Conservation (phyloP, 2,888 invertebrate genomes). For the Herminia tarsipennalis region DNA sequence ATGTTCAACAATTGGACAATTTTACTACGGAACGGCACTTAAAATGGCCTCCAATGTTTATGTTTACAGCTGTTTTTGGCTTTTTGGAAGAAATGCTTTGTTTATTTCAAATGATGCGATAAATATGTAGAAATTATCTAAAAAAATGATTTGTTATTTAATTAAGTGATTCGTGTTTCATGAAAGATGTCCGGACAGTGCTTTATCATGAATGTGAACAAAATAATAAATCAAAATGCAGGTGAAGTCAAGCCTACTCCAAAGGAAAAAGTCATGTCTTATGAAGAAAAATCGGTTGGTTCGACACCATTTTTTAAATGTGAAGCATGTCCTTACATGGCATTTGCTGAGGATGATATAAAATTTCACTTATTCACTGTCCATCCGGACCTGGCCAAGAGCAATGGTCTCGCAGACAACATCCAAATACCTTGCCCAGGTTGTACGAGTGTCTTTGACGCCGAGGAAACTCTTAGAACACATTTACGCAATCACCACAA, state of each 20-base stretch:
- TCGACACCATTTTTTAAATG: conserved; percentile 83
- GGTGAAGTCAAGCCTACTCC: conserved; percentile 44
- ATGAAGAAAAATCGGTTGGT: conserved; percentile 80
- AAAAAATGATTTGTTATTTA: neutral
- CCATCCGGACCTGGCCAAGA: conserved; percentile 79
- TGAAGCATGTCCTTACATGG: conserved; percentile 84
- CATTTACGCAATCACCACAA: conserved; percentile 89
- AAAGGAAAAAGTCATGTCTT: conserved; percentile 78
- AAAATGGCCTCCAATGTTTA: conserved; percentile 18
- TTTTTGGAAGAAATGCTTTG: neutral
- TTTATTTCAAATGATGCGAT: neutral
- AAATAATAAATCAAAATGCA: conserved; percentile 40
- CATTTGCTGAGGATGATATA: conserved; percentile 81
- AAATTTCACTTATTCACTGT: conserved; percentile 81
- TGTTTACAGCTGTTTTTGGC: conserved; percentile 37
- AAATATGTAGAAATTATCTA: neutral
- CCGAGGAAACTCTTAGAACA: conserved; percentile 86
- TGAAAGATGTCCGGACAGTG: conserved; percentile 56
- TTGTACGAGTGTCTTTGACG: conserved; percentile 88
- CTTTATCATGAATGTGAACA: conserved; percentile 59
- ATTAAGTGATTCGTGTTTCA: conserved; percentile 4
- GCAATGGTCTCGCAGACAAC: conserved; percentile 82
- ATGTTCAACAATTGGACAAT: no score
- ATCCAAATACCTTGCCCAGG: conserved; percentile 88
- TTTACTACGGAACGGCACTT: no score